phyloP scores from a whole-genome alignment of 2,888 invertebrate genomes.

The Tenthredo amoena region DNA sequence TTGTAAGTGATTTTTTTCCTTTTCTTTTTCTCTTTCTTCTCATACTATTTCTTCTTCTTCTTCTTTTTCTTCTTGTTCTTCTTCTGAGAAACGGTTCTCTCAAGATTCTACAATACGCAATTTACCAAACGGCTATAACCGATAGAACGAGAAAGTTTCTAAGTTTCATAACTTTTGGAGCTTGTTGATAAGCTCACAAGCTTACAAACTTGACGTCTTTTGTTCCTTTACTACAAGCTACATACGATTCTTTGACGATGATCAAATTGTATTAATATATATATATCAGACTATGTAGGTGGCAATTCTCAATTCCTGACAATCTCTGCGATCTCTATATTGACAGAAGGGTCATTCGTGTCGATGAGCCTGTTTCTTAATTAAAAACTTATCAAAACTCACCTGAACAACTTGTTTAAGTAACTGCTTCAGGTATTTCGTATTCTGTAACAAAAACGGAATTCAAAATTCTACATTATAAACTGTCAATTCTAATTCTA shows the following conservation, averaged over 20 bases:
- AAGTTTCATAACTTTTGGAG: constrained; percentile 10
- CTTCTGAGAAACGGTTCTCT: not conserved
- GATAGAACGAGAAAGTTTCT: not conserved
- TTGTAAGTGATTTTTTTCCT: constrained; percentile 35
- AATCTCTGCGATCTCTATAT: not conserved
- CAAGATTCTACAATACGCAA: not conserved
- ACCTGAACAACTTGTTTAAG: not conserved
- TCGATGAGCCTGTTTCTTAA: not conserved
- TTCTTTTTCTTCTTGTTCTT: not conserved
- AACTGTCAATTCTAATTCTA: constrained; percentile 3
- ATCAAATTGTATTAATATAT: not conserved
- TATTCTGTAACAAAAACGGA: not conserved
- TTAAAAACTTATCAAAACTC: not conserved
- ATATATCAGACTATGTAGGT: not conserved
- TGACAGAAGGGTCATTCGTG: not conserved
- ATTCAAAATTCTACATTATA: not conserved
- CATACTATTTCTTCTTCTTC: not conserved
- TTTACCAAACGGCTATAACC: not conserved
- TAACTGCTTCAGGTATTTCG: not conserved
- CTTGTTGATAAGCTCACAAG: constrained; percentile 8
- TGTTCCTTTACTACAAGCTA: not conserved
- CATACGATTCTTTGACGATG: not conserved
- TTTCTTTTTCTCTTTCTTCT: not conserved
- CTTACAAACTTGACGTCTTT: constrained; percentile 12
- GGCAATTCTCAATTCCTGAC: not conserved